phyloP scores from a whole-genome alignment of 2,888 invertebrate species.

The Synergus gifuensis region DNA sequence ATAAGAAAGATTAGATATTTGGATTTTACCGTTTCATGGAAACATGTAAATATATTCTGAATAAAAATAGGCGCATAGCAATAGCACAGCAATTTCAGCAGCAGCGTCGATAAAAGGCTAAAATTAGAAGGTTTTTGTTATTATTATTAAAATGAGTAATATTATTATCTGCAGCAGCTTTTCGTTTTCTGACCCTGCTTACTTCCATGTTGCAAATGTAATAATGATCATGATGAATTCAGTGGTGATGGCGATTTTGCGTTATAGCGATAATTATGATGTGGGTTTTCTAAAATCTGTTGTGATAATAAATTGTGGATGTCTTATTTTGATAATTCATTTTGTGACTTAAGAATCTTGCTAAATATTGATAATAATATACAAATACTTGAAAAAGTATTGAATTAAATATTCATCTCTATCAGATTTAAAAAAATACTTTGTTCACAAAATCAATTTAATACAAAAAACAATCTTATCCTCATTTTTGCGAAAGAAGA shows the following conservation, averaged over 20 bases:
- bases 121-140: conserved; percentile 41
- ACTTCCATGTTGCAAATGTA: conserved; percentile 38
- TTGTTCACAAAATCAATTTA: background rate
- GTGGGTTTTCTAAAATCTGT: background rate
- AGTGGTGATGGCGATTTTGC: background rate
- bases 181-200: conserved; percentile 15
- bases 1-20: conserved; percentile 16
- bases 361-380: background rate
- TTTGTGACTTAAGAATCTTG: background rate
- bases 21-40: conserved; percentile 33
- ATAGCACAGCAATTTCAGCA: conserved; percentile 55
- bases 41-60: conserved; percentile 25
- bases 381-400: background rate
- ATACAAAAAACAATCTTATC: background rate
- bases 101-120: conserved; percentile 57
- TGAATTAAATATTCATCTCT: background rate
- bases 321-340: background rate
- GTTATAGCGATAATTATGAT: conserved; percentile 14
- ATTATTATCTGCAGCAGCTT: conserved; percentile 24
- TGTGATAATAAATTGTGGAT: background rate
- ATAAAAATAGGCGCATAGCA: conserved; percentile 53
- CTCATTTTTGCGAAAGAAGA: background rate
- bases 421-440: background rate
- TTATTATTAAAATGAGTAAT: conserved; percentile 1
- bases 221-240: conserved; percentile 15